Percentiles rank a stretch among this genome's conserved stretches.
phyloP scores from a whole-genome alignment of 2,797 vertebrate species.

The Epinephelus malabaricus region DNA sequence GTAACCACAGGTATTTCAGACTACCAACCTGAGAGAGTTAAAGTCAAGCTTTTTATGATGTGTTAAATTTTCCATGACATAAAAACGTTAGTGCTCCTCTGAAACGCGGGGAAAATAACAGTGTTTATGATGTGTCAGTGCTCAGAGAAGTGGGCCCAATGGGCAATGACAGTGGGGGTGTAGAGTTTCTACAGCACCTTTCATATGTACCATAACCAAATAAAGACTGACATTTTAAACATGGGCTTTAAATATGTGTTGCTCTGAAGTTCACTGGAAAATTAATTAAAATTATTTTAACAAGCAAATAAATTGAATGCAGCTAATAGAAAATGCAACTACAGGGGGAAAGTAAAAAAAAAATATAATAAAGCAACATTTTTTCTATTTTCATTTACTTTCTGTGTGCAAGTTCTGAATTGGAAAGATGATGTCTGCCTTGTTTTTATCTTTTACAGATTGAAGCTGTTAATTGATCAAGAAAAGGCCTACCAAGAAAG shows the following conservation, averaged over 20 bases:
- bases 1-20: conserved; percentile 63
- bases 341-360: neutral
- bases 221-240: neutral
- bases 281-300: neutral
- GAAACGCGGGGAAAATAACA: conserved; percentile 63
- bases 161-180: conserved; percentile 43
- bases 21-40: conserved; percentile 57
- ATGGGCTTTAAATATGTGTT: neutral
- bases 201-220: conserved; percentile 13
- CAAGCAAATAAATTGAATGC: neutral
- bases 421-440: conserved; percentile 1
- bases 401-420: conserved; percentile 1
- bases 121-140: conserved; percentile 72
- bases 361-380: neutral
- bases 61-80: conserved; percentile 82
- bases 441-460: conserved; percentile 78
- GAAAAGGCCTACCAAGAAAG: conserved; percentile 90
- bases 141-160: conserved; percentile 44
- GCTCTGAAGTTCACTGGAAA: neutral
- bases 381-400: neutral
- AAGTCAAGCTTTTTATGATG: conserved; percentile 71
- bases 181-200: conserved; percentile 32
- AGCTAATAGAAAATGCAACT: neutral
- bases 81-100: conserved; percentile 60
- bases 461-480: conserved; percentile 95